These are phyloP conservation scores for Alviniconcha strummeri DNA, from an alignment of 2,888 invertebrate species.

Conservation along the genomic window DNA sequence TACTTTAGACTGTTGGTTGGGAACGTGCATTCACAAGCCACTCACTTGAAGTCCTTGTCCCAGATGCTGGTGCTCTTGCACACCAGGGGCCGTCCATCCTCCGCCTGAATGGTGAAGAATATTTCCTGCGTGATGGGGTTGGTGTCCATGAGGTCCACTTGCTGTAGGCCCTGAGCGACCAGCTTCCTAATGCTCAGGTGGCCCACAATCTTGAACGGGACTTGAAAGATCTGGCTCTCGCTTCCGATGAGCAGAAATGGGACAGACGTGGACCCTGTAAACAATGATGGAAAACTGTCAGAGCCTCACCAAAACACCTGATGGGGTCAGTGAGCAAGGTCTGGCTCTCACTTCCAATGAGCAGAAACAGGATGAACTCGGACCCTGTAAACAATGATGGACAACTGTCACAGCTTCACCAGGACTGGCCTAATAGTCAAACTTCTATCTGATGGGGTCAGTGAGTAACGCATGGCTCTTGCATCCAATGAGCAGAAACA, in stretches of 20 bases:
- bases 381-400: not conserved
- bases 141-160: not conserved
- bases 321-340: not conserved
- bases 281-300: not conserved
- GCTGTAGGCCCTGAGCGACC: not conserved
- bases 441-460: too few relatives aligned
- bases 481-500: not conserved
- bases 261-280: not conserved
- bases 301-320: too few relatives aligned
- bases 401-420: not conserved
- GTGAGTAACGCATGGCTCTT: not conserved
- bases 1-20: not conserved
- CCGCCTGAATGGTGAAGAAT: not conserved
- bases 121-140: conserved; percentile 18
- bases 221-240: not conserved
- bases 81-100: not conserved
- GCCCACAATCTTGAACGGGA: not conserved
- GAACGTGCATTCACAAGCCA: not conserved
- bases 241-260: not conserved
- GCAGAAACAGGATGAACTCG: not conserved
- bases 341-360: not conserved
- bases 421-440: too few relatives aligned
- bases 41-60: not conserved
- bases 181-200: not conserved
- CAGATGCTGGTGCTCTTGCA: not conserved